phyloP scores from a whole-genome alignment of 2,797 vertebrate genomes.

The Euthynnus affinis region DNA sequence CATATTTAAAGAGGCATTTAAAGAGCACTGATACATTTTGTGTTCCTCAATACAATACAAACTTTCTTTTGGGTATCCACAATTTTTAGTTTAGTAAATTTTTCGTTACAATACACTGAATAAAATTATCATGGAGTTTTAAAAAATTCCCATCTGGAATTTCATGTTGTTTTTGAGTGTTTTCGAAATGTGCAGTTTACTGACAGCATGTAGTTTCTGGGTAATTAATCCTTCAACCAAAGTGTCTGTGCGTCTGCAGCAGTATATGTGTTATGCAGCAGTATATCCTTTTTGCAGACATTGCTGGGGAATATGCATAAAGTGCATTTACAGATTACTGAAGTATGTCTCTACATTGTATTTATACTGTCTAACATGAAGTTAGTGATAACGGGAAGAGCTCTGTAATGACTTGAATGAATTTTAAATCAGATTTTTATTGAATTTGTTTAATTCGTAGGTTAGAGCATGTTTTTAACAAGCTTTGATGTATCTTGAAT shows the following conservation, averaged over 20 bases:
- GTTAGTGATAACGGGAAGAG: neutral
- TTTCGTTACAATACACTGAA: neutral
- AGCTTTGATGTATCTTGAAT: too few relatives aligned
- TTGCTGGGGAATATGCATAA: constrained; percentile 6
- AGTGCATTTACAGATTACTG: constrained; percentile 41
- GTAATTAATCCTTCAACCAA: constrained; percentile 37
- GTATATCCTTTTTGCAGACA: constrained; percentile 27
- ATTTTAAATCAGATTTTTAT: too few relatives aligned
- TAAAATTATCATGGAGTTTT: neutral
- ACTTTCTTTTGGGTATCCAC: neutral
- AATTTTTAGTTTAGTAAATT: neutral
- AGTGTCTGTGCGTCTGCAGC: constrained; percentile 2
- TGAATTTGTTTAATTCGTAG: too few relatives aligned
- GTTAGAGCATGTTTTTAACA: too few relatives aligned
- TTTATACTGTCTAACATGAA: neutral
- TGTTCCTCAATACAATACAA: neutral
- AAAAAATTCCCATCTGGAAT: neutral
- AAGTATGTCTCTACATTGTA: neutral
- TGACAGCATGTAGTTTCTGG: constrained; percentile 45
- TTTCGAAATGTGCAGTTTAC: constrained; percentile 22
- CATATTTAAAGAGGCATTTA: neutral
- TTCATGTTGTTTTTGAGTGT: neutral
- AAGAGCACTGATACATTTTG: neutral
- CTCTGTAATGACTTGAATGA: neutral
- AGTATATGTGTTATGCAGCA: constrained; percentile 12